Evolutionary conservation across 2,797 vertebrate genomes (phyloP).

Genomic region (Enteromius fasciolatus): DNA sequence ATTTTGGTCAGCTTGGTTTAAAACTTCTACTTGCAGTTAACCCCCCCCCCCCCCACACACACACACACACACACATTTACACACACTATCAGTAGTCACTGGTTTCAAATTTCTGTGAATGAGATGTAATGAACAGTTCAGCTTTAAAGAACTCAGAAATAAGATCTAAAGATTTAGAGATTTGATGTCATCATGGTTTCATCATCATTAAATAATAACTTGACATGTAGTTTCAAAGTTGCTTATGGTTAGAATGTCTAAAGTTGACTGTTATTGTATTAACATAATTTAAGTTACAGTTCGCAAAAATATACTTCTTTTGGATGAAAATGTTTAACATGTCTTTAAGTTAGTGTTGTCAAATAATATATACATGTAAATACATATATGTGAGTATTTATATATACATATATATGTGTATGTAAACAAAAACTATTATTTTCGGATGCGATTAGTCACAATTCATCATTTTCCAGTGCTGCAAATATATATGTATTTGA

Average conservation of each 20-base stretch:
- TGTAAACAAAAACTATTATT: too few relatives aligned
- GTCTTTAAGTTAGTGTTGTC: background rate
- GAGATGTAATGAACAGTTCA: background rate
- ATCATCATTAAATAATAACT: background rate
- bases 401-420: too few relatives aligned
- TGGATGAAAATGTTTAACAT: background rate
- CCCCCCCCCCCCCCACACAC: too few relatives aligned
- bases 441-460: too few relatives aligned
- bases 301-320: background rate
- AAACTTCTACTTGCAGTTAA: background rate
- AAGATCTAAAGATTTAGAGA: background rate
- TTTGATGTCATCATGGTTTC: background rate
- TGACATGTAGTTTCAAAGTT: background rate
- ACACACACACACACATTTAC: background rate
- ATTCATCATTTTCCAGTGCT: too few relatives aligned
- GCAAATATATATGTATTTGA: too few relatives aligned
- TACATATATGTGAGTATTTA: too few relatives aligned
- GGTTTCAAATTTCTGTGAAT: background rate
- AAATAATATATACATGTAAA: too few relatives aligned
- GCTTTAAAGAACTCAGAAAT: background rate
- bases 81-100: background rate
- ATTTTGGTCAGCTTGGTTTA: background rate
- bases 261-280: background rate
- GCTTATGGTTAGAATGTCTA: background rate
- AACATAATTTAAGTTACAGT: too few relatives aligned